These are phyloP conservation scores for Sarotherodon lohbergeri DNA, from an alignment of 2,113 vertebrate genomes.

Conservation along the genomic window DNA sequence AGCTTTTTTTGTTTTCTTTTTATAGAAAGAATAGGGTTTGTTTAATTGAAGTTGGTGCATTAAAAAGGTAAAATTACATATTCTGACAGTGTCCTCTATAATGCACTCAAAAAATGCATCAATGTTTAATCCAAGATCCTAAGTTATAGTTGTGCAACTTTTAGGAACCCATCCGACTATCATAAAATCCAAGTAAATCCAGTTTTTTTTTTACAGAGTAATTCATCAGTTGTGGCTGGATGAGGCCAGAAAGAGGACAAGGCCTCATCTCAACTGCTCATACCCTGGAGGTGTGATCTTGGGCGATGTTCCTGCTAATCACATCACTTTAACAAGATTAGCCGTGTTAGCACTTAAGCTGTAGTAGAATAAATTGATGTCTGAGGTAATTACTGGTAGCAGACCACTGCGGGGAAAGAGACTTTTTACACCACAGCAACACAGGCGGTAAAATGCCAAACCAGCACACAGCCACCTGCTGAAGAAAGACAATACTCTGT, in stretches of 20 bases:
- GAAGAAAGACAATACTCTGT: slow-evolving; percentile 57
- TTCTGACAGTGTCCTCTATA: not conserved
- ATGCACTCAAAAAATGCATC: not conserved
- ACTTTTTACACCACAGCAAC: slow-evolving; percentile 14
- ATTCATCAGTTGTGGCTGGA: not conserved
- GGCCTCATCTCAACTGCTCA: not conserved
- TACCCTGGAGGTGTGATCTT: slow-evolving; percentile 37
- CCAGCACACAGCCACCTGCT: slow-evolving; percentile 44
- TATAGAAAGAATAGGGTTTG: not conserved
- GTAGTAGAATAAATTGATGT: slow-evolving; percentile 52
- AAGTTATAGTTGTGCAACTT: slow-evolving; percentile 12
- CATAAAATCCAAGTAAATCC: not conserved
- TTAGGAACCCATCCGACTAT: not conserved
- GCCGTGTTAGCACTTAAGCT: slow-evolving; percentile 47
- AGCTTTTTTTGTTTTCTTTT: not conserved
- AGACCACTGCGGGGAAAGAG: slow-evolving; percentile 29
- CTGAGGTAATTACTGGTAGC: slow-evolving; percentile 50
- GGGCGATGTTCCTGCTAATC: slow-evolving; percentile 47
- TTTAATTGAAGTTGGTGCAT: not conserved
- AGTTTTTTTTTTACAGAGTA: not conserved
- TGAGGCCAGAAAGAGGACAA: slow-evolving; percentile 9
- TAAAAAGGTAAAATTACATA: not conserved
- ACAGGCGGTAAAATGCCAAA: slow-evolving; percentile 49
- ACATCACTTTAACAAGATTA: slow-evolving; percentile 53
- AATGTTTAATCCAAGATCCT: not conserved